These are phyloP conservation scores for Elmis aenea DNA, from an alignment of 2,888 invertebrate genomes.

Conservation along the genomic window DNA sequence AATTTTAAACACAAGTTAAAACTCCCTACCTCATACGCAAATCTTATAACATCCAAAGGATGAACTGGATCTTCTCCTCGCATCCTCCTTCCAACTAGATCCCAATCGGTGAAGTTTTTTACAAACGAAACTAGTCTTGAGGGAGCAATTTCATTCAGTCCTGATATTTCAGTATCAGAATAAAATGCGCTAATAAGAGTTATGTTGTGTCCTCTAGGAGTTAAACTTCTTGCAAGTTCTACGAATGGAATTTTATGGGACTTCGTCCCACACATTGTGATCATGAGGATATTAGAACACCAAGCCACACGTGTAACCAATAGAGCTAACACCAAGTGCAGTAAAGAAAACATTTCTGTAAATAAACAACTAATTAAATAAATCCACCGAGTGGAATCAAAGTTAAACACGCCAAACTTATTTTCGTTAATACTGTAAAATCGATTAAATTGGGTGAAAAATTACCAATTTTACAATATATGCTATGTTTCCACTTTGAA, in stretches of 20 bases:
- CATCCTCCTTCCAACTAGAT: conserved; percentile 72
- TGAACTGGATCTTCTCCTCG: conserved; percentile 71
- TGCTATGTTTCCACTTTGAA: too few relatives aligned
- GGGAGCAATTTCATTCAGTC: conserved; percentile 72
- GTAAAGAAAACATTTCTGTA: too few relatives aligned
- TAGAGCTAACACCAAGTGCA: too few relatives aligned
- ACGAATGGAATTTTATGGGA: conserved; percentile 82
- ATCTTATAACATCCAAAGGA: conserved; percentile 66
- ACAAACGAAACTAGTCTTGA: conserved; percentile 72
- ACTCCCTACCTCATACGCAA: conserved; percentile 62
- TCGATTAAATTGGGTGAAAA: too few relatives aligned
- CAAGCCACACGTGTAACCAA: too few relatives aligned
- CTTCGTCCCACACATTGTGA: conserved; percentile 80
- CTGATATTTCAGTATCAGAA: conserved; percentile 66
- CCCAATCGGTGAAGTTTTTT: conserved; percentile 74
- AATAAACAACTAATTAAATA: too few relatives aligned
- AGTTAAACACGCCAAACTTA: too few relatives aligned
- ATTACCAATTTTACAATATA: too few relatives aligned
- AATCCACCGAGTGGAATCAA: too few relatives aligned
- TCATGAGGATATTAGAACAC: conserved; percentile 54
- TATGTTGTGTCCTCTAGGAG: conserved; percentile 70
- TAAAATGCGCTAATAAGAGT: conserved; percentile 75
- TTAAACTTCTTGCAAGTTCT: conserved; percentile 70
- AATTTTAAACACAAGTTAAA: too few relatives aligned
- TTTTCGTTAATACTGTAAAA: too few relatives aligned